Base-by-base conservation (phyloP, 1,140 invertebrate species). In the Scylla paramamosain region DNA sequence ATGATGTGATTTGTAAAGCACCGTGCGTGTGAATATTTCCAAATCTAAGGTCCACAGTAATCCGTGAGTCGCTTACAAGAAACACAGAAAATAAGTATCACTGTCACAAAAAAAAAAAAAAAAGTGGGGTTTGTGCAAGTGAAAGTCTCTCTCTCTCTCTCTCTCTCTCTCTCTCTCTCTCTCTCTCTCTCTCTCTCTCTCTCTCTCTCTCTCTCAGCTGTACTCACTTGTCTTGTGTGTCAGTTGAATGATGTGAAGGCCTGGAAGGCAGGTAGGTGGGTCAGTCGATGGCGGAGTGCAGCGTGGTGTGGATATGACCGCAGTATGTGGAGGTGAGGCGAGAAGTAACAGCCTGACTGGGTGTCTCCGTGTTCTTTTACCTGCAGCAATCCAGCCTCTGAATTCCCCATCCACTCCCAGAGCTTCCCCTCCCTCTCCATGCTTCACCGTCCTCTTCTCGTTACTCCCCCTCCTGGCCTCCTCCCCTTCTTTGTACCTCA, bases 141-240 rank as follows among this genome's bases (percentile, higher is more conserved):
- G 16, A 20, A 8, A 4, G 2, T 59, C 52, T 59, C 52, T 59
- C 52, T 59, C 52, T 59, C 52, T 59, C 52, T 59, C 52, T 59
- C 52, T 59, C 52, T 59, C 52, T 59, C 52, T 59, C 52, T 59
- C 52, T 59, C 52, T 59, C 86, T 88, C 86, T 88, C 86, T 88
- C 86, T 88, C 86, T 88, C 86, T 88, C 86, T 88, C 86, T 88
- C 32, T 88, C 86, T 88, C 32, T 88, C 86, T 88, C 86, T 88
- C 32, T 88, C 86, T 88, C 32, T 32, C 29, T 77, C 67, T 67
- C 59, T 8, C 59, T 67, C 8, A 3, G 10, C 20, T 4, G 10
- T 16, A 10, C 59, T 77, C 67, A 77, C 52, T 59, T 59, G 52
- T 59, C 67, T n/a, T 77, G 67, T n/a, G 25, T 20, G 12, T 77